Percentiles rank a stretch among this genome's conserved stretches.
Conservation (phyloP, 2,113 vertebrate genomes). For the Anser brachyrhynchus region DNA sequence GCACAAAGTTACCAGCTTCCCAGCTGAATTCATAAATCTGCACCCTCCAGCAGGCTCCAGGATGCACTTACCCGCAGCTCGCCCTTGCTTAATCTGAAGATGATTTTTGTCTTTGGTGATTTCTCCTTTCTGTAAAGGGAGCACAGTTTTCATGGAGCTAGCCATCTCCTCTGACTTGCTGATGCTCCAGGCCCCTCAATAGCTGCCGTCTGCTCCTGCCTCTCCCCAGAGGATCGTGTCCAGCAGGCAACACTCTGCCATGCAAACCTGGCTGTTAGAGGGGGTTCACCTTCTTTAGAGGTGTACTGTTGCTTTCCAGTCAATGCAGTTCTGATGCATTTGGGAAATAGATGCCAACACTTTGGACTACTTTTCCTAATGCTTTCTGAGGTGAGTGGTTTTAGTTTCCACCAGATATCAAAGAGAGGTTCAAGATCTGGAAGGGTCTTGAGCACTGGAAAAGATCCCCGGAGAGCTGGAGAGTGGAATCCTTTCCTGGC, state of each 20-base stretch:
- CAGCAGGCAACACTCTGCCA: background rate
- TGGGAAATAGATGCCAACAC: background rate
- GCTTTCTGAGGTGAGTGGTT: background rate
- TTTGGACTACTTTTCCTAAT: background rate
- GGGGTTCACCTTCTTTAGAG: background rate
- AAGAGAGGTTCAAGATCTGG: constrained; percentile 11
- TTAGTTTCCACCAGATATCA: constrained; percentile 4
- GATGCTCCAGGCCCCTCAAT: background rate
- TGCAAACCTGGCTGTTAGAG: background rate
- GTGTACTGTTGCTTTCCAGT: background rate
- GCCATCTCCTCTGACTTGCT: background rate
- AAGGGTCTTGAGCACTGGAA: constrained; percentile 29
- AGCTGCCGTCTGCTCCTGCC: background rate
- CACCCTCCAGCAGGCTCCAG: background rate
- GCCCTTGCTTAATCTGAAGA: background rate
- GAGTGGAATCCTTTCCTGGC: background rate
- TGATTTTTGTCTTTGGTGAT: background rate
- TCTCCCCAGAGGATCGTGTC: background rate
- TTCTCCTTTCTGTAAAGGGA: background rate
- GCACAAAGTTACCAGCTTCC: background rate
- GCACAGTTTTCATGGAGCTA: background rate
- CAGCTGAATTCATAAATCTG: background rate
- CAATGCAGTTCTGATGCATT: background rate
- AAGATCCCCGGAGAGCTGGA: constrained; percentile 20
- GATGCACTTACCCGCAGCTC: background rate